Evolutionary conservation across 2,797 vertebrate species (phyloP).

Genomic region (Mormyrus proboscirostris): DNA sequence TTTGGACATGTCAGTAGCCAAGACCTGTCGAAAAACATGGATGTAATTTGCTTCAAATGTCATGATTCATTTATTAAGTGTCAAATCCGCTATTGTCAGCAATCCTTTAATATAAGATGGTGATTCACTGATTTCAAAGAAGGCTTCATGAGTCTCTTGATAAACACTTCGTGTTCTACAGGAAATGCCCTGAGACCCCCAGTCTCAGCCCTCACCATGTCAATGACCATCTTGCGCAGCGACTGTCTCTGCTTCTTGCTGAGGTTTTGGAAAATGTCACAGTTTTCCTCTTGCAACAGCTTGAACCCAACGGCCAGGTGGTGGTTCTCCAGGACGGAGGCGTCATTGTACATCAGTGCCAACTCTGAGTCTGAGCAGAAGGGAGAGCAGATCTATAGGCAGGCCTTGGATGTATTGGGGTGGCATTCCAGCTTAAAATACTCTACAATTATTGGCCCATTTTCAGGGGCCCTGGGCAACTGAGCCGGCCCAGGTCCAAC

Average conservation of each 20-base stretch:
- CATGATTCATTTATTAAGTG: not conserved
- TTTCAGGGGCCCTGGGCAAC: not conserved
- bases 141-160: not conserved
- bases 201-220: slow-evolving; percentile 68
- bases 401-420: not conserved
- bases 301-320: slow-evolving; percentile 89
- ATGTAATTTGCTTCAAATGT: not conserved
- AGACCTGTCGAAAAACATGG: slow-evolving; percentile 57
- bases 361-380: slow-evolving; percentile 75
- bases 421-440: not conserved
- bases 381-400: not conserved
- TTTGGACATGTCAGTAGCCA: slow-evolving; percentile 93
- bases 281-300: slow-evolving; percentile 84
- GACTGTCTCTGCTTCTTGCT: slow-evolving; percentile 79
- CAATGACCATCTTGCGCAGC: slow-evolving; percentile 82
- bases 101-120: not conserved
- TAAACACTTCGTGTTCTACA: not conserved
- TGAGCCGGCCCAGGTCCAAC: not conserved
- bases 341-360: slow-evolving; percentile 87
- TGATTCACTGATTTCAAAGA: not conserved
- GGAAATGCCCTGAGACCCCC: not conserved
- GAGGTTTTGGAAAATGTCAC: slow-evolving; percentile 85
- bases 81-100: not conserved
- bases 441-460: not conserved
- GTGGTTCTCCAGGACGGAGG: slow-evolving; percentile 86